Evolutionary conservation across 2,113 vertebrate species (phyloP).

Genomic region (Vimba vimba): DNA sequence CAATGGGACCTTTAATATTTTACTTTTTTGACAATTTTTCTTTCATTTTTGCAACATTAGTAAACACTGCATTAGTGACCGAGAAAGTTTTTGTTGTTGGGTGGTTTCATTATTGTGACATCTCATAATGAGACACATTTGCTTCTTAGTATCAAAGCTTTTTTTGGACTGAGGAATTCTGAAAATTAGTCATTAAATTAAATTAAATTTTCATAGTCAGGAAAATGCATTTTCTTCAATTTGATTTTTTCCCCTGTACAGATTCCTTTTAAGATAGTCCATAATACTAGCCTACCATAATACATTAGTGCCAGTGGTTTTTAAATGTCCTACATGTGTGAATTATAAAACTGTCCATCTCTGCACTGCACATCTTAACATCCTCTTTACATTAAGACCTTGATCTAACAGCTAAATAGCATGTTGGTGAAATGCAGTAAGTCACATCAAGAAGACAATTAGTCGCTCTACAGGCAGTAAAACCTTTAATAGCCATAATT

Average conservation of each 20-base stretch:
- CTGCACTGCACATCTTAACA: neutral
- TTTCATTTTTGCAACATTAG: neutral
- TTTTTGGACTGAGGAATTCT: neutral
- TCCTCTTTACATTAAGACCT: neutral
- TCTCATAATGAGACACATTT: neutral
- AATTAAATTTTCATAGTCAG: too few species aligned
- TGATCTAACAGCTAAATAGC: slow-evolving; percentile 30
- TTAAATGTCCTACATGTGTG: too few species aligned
- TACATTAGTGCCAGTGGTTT: too few species aligned
- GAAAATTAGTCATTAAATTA: neutral
- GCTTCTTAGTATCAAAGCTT: neutral
- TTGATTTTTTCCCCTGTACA: neutral
- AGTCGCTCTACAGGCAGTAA: slow-evolving; percentile 36
- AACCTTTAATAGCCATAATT: slow-evolving; percentile 51
- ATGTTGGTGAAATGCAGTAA: slow-evolving; percentile 32
- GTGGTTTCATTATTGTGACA: neutral
- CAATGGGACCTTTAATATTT: too few species aligned
- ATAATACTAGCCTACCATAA: too few species aligned
- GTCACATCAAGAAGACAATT: slow-evolving; percentile 47
- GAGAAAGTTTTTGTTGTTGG: neutral
- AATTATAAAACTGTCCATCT: neutral
- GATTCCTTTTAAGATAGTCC: too few species aligned
- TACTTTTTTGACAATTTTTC: neutral
- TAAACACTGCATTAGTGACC: neutral
- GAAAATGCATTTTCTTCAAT: neutral